Percentiles rank a stretch among this genome's conserved stretches.
phyloP scores from a whole-genome alignment of 1,140 invertebrate genomes.

The Trichogramma pretiosum region DNA sequence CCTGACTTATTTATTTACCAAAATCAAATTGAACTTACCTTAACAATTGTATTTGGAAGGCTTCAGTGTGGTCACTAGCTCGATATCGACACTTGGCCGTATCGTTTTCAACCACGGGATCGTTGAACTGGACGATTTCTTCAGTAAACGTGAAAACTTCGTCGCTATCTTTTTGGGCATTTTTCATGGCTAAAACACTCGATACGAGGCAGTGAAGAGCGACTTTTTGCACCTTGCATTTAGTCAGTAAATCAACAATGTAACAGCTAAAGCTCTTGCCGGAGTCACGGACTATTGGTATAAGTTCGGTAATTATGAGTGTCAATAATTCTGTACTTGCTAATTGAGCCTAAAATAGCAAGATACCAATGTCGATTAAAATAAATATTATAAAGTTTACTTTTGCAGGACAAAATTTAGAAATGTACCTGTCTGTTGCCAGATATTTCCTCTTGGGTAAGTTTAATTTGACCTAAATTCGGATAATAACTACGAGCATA shows the following conservation, averaged over 20 bases:
- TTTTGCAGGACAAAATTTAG: background rate
- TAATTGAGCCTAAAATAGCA: conserved; percentile 58
- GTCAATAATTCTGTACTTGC: conserved; percentile 70
- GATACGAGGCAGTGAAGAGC: conserved; percentile 75
- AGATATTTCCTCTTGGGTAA: conserved; percentile 64
- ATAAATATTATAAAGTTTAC: background rate
- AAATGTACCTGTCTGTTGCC: conserved; percentile 57
- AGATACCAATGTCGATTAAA: conserved; percentile 1
- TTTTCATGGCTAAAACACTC: conserved; percentile 59
- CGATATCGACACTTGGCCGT: conserved; percentile 50
- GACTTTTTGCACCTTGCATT: conserved; percentile 85
- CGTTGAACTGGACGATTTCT: conserved; percentile 76
- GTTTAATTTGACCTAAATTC: conserved; percentile 53
- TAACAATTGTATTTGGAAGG: conserved; percentile 68
- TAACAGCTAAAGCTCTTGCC: conserved; percentile 74
- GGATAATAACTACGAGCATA: conserved; percentile 77
- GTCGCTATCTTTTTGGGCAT: conserved; percentile 41
- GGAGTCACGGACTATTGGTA: conserved; percentile 74
- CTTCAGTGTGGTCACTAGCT: conserved; percentile 60
- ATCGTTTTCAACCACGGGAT: conserved; percentile 47
- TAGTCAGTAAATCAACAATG: conserved; percentile 68
- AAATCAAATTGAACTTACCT: conserved; percentile 39
- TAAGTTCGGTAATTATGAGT: conserved; percentile 67
- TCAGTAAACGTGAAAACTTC: conserved; percentile 65
- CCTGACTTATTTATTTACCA: too few species aligned